Base-by-base conservation (phyloP, 2,888 invertebrate genomes). In the Conchocele bisecta region DNA sequence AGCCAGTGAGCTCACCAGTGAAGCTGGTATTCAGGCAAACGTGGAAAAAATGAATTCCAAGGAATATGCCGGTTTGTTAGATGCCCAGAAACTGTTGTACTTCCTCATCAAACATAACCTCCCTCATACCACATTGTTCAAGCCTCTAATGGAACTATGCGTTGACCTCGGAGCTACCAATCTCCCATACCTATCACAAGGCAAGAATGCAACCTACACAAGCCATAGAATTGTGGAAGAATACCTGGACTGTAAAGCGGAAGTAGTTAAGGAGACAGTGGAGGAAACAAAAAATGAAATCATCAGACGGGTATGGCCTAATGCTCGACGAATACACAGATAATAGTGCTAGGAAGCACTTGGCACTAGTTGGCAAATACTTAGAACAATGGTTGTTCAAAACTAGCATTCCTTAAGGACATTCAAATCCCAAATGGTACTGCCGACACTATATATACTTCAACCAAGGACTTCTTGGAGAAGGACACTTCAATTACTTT, bases 281-380 rank as follows among this genome's bases (percentile, higher is more conserved):
- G 11, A 9, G 13, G 41, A 44, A 41, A 22, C 7, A 7, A n/a
- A 31, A 59, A 13, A 17, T 64, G 17, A 59, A 58, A 13, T 17
- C 17, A 7, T 31, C 39, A 20, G 20, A 54, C 15, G 24, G 22
- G 5, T 60, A 41, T 56, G 71, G 65, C 6, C 15, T 71, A 6
- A 65, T 71, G 65, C 15, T 71, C 11, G 65, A 60, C 24, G 65
- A 71, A 46, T 71, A 71, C 42, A 71, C 65, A 5, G 65, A 71
- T 17, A 28, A 65, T 13, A 41, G 56, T 20, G 29, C 48, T 13
- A 39, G 61, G 20, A 69, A 69, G 31, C 63, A 57, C 24, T 29
- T 63, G 2, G 48, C 65, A 1, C 11, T 71, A 3, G 60, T 65
- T 2, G 46, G 41, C 2, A 60, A 60, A 22, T 71, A 65, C 35